Evolutionary conservation across 2,797 vertebrate species (phyloP), one percentile per base, ranked within the genome.

Genomic region (Euthynnus affinis): DNA sequence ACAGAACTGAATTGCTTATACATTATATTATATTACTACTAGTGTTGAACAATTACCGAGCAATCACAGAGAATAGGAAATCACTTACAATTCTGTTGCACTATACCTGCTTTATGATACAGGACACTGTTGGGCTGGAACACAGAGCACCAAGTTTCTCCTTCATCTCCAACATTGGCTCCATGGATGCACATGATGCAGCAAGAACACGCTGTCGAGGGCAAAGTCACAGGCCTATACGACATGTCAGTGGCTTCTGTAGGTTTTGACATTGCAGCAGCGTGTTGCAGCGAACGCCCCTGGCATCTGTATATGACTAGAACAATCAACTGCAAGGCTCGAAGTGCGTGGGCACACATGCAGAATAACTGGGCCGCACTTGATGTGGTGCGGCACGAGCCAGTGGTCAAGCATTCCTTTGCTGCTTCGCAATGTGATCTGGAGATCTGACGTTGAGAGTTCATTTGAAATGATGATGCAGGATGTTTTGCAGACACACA

Each of bases 321-420:
- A 40, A 18, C 40, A 46, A 66, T 68, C 8, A 5, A 51, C 56
- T 63, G 73, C 5, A 12, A 51, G 57, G 56, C 29, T 13, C 52
- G 40, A 29, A 73, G 56, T 68, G 59, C 65, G 53, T 40, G 67
- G 74, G 76, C 55, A 51, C 67, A 69, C 73, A 66, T 62, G 78
- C 76, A 77, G 76, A 78, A 76, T 59, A 76, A 64, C 40, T 34
- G 59, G 57, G 34, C 37, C 55, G 20, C 48, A 9, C 25, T 72
- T 80, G 67, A 87, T 69, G 42, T 53, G 78, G 20, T 59, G 70
- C 15, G 64, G 81, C 64, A 64, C 27, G 57, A 83, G 44, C 70
- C 77, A 56, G 62, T 56, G 72, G 69, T 48, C 58, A 56, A 68
- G 56, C 34, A 6, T 48, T 22, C 48, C 37, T 71, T 59, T 68